phyloP scores from a whole-genome alignment of 2,888 invertebrate genomes.

The Mesopsocus fuscifrons region DNA sequence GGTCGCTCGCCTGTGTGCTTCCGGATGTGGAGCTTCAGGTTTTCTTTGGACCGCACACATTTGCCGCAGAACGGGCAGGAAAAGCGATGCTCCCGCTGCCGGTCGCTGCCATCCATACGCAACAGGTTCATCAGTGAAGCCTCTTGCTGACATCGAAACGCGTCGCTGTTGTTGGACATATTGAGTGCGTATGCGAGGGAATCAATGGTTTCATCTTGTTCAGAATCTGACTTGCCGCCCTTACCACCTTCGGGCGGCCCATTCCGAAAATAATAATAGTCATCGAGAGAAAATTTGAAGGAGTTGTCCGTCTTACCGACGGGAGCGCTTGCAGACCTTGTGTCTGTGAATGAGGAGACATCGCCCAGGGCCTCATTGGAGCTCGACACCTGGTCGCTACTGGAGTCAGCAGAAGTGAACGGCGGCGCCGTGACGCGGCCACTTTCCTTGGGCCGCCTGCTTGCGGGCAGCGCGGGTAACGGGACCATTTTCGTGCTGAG shows the following conservation, averaged over 20 bases:
- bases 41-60: conserved; percentile 75
- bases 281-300: conserved; percentile 17
- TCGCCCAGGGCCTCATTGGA: conserved; percentile 41
- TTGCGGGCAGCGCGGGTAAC: neutral
- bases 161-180: conserved; percentile 33
- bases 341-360: conserved; percentile 10
- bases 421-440: conserved; percentile 22
- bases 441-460: conserved; percentile 9
- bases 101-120: conserved; percentile 36
- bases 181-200: conserved; percentile 37
- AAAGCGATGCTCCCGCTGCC: conserved; percentile 49
- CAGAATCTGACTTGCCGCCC: conserved; percentile 26
- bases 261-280: conserved; percentile 15
- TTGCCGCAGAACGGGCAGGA: conserved; percentile 81
- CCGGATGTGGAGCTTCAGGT: conserved; percentile 67
- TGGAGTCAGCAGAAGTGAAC: conserved; percentile 24
- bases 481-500: conserved; percentile 11
- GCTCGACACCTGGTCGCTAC: conserved; percentile 46
- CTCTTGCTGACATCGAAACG: conserved; percentile 23
- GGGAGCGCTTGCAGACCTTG: conserved; percentile 14
- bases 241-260: conserved; percentile 13
- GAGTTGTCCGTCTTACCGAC: conserved; percentile 15
- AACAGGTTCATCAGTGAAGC: conserved; percentile 40
- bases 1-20: conserved; percentile 76
- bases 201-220: conserved; percentile 56